Evolutionary conservation across 2,113 vertebrate species (phyloP), one percentile per base, ranked within the genome.

Genomic region (Passerina amoena): DNA sequence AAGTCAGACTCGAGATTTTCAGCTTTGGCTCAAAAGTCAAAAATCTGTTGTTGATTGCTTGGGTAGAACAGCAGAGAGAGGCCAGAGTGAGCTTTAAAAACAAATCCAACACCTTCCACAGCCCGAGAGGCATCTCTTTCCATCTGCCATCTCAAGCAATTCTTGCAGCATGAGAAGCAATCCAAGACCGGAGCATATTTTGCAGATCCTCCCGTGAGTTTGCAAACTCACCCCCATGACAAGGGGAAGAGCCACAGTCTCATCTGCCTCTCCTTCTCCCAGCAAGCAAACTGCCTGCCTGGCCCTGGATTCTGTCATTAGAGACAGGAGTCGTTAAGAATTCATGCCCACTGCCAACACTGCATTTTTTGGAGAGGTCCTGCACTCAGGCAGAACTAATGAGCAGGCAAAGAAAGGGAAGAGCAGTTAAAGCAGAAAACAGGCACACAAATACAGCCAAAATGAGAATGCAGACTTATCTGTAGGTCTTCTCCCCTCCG

Each of bases 381-480:
- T 94, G 93, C 96, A 93, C 96, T 97, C 96, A 94, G 94, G 96
- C 96, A 97, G 94, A 96, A 96, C 93, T 94, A 96, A 96, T 88
- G 86, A 96, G 96, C 96, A 95, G 94, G 96, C 93, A 90, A 90
- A 93, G 96, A 76, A 86, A 90, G 88, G 48, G 92, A 95, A 78
- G 6, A 45, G 65, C 90, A 88, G 90, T 35, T 64, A 96, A 83
- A 94, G 96, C 93, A 86, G 95, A 93, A 94, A 95, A 92, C 92
- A 84, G 6, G 12, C 75, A 15, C 88, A 75, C 79, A 86, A 81
- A 83, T 12, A 73, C 5, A 90, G 88, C 71, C 82, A 77, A 90
- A 95, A 92, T 37, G 94, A 94, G 96, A 94, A 94, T 5, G 57
- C 90, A 83, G 95, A 60, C 93, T 83, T 78, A 66, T 94, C 86